Evolutionary conservation across 2,888 invertebrate species (phyloP).

Genomic region (Dexiosoma caninum): DNA sequence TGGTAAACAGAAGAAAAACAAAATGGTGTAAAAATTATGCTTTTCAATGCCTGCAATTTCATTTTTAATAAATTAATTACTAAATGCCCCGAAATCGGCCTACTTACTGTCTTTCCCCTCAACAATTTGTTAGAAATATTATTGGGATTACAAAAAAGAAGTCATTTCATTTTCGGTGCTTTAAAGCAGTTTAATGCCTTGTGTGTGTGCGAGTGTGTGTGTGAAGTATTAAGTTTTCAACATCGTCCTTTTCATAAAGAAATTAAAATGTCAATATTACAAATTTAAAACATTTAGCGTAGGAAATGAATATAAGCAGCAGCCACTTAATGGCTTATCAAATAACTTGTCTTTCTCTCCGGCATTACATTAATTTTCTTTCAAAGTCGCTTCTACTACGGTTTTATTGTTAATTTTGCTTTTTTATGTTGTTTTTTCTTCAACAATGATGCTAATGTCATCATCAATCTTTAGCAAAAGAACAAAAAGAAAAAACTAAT

Average conservation of each 20-base stretch:
- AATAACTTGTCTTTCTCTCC: constrained; percentile 51
- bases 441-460: constrained; percentile 77
- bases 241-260: constrained; percentile 29
- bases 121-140: neutral
- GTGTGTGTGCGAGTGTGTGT: neutral
- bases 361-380: constrained; percentile 36
- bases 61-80: constrained; percentile 31
- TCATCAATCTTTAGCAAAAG: constrained; percentile 75
- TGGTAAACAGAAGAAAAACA: neutral
- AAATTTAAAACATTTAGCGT: constrained; percentile 71
- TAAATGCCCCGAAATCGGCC: neutral
- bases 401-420: constrained; percentile 40
- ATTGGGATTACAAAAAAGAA: neutral
- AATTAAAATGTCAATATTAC: constrained; percentile 76
- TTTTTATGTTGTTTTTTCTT: constrained; percentile 61
- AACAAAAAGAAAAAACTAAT: constrained; percentile 11
- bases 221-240: neutral
- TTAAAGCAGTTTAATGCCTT: constrained; percentile 15
- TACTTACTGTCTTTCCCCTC: neutral
- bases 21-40: constrained; percentile 12
- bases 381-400: constrained; percentile 7
- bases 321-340: constrained; percentile 66
- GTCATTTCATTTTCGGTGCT: neutral
- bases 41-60: neutral
- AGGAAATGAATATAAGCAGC: constrained; percentile 36